Conservation (phyloP, 1,140 invertebrate species). For the Brachionus plicatilis region DNA sequence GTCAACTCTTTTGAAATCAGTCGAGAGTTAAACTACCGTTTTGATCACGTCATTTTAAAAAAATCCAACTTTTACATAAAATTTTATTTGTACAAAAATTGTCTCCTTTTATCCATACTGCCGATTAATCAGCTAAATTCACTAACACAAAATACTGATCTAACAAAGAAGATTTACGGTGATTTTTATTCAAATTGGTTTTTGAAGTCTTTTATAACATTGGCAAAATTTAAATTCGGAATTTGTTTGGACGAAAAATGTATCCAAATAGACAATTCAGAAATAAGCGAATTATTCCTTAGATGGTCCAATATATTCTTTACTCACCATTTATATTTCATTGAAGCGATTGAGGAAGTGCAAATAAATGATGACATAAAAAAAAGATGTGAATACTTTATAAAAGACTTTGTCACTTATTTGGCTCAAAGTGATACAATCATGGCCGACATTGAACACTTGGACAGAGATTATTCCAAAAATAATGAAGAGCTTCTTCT, state of each 20-base stretch:
- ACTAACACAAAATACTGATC: neutral
- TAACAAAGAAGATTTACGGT: neutral
- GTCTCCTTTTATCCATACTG: neutral
- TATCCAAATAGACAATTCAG: neutral
- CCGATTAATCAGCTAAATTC: neutral
- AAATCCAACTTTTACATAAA: neutral
- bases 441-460: neutral
- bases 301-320: neutral
- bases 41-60: neutral
- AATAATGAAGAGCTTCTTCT: neutral
- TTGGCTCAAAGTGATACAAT: neutral
- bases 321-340: neutral
- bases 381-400: neutral
- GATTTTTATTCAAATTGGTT: slow-evolving; percentile 27
- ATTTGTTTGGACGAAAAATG: slow-evolving; percentile 19
- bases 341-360: slow-evolving; percentile 9
- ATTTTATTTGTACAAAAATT: neutral
- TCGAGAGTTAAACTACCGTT: neutral
- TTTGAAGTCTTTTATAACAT: neutral
- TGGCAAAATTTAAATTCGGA: slow-evolving; percentile 8
- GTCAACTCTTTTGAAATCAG: slow-evolving; percentile 25
- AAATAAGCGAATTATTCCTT: neutral
- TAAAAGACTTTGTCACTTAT: neutral
- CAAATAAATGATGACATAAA: slow-evolving; percentile 12
- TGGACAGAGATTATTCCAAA: neutral